A percentile compares a stretch with the other conserved stretches of the same genome.
These are phyloP conservation scores for Tyrannus savana DNA, from an alignment of 2,113 vertebrate genomes.

Conservation along the genomic window DNA sequence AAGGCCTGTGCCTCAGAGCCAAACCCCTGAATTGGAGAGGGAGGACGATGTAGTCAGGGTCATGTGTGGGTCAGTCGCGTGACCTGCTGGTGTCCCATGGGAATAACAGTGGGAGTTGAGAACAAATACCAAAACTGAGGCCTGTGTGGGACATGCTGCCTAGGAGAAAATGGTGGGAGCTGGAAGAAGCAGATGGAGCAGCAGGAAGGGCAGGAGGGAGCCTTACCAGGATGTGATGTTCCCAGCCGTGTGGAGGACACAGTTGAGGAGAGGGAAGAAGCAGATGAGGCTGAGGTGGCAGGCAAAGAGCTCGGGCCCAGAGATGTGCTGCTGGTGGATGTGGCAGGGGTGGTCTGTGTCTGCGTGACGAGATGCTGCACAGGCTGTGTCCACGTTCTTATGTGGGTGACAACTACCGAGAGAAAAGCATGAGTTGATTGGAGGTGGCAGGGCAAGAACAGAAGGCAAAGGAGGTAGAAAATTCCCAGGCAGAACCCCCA, in stretches of 20 bases:
- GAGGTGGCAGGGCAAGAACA: not conserved
- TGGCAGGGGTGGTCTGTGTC: not conserved
- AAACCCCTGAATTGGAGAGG: not conserved
- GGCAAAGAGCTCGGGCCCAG: not conserved
- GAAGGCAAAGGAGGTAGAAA: not conserved
- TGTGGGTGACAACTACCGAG: not conserved
- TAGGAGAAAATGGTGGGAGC: not conserved
- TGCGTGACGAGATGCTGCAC: not conserved
- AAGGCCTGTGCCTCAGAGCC: not conserved
- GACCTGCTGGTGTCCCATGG: not conserved
- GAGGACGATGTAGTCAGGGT: not conserved
- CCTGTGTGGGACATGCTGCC: accelerated
- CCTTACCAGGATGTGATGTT: conserved; percentile 22
- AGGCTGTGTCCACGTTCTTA: not conserved
- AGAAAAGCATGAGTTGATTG: not conserved
- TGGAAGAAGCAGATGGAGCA: not conserved
- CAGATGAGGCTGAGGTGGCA: not conserved
- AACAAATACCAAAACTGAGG: not conserved
- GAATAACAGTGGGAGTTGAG: not conserved
- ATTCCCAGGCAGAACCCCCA: not conserved
- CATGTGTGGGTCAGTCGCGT: not conserved
- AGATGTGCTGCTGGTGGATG: not conserved
- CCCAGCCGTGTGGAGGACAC: not conserved
- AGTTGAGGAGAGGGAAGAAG: not conserved
- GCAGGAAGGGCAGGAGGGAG: not conserved